These are phyloP conservation scores for Malthinus seriepunctatus DNA, from an alignment of 2,888 invertebrate species.

Conservation along the genomic window DNA sequence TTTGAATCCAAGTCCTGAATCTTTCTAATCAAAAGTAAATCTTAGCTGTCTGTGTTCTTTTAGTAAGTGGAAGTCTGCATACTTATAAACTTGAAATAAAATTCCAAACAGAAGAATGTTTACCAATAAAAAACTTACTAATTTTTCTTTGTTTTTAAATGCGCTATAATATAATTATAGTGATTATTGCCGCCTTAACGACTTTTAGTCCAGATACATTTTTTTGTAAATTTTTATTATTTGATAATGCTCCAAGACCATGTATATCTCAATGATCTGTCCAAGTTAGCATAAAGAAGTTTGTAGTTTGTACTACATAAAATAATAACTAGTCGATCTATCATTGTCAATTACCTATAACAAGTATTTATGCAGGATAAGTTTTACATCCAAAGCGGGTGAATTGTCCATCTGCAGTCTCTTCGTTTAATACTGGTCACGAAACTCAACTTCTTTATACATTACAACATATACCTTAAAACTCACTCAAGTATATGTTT, in stretches of 20 bases:
- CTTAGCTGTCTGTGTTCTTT: constrained; percentile 16
- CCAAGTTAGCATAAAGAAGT: constrained; percentile 43
- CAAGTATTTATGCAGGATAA: constrained; percentile 46
- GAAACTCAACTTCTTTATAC: constrained; percentile 29
- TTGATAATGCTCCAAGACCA: background rate
- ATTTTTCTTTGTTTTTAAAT: too few relatives aligned
- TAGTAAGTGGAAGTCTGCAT: constrained; percentile 25
- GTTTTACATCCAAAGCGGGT: constrained; percentile 43
- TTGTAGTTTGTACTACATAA: constrained; percentile 46
- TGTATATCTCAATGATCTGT: constrained; percentile 34
- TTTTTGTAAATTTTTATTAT: too few relatives aligned
- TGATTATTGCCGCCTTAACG: too few relatives aligned
- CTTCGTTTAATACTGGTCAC: constrained; percentile 36
- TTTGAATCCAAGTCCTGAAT: constrained; percentile 32
- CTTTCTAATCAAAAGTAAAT: constrained; percentile 37
- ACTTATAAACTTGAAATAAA: constrained; percentile 29
- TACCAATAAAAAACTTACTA: background rate
- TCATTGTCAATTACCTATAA: constrained; percentile 48
- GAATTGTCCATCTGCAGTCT: constrained; percentile 41
- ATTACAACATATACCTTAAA: too few relatives aligned
- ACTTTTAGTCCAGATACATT: too few relatives aligned
- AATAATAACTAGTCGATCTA: constrained; percentile 45
- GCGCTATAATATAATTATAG: too few relatives aligned
- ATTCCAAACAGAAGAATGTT: constrained; percentile 4
- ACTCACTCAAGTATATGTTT: too few relatives aligned